phyloP scores from a whole-genome alignment of 2,797 vertebrate genomes.

The Crocidura indochinensis region DNA sequence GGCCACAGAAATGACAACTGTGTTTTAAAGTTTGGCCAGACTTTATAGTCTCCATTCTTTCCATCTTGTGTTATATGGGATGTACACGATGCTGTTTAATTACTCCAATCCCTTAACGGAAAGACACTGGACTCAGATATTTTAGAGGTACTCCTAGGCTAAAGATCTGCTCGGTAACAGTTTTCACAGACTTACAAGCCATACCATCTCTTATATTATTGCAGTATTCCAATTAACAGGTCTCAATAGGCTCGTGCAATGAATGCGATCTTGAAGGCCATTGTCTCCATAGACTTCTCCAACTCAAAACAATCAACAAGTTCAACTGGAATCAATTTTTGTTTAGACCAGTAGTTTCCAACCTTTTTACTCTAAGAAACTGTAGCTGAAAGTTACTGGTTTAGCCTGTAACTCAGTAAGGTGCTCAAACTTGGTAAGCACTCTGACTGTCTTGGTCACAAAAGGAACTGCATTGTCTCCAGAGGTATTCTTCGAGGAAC shows the following conservation, averaged over 20 bases:
- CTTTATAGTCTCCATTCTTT: slow-evolving; percentile 80
- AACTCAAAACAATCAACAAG: slow-evolving; percentile 35
- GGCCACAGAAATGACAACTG: slow-evolving; percentile 81
- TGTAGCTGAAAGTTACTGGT: too few relatives aligned
- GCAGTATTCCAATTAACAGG: not conserved
- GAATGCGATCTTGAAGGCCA: slow-evolving; percentile 63
- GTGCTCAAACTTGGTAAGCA: not conserved
- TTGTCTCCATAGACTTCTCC: slow-evolving; percentile 40
- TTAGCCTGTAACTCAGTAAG: not conserved
- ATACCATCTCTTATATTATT: slow-evolving; percentile 44
- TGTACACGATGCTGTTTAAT: slow-evolving; percentile 68
- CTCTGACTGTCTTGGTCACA: not conserved
- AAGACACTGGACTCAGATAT: not conserved
- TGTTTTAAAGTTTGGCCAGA: slow-evolving; percentile 83
- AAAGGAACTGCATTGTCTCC: too few relatives aligned
- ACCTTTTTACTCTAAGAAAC: too few relatives aligned
- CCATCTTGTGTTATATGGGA: slow-evolving; percentile 76
- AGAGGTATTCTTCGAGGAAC: too few relatives aligned
- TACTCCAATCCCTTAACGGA: slow-evolving; percentile 56
- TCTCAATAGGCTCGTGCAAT: slow-evolving; percentile 57
- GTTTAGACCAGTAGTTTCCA: not conserved
- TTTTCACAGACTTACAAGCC: slow-evolving; percentile 41
- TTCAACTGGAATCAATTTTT: slow-evolving; percentile 16
- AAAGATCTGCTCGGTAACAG: slow-evolving; percentile 46
- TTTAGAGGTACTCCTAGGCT: slow-evolving; percentile 12